These are phyloP conservation scores for Drosophila affinis DNA, from an alignment of 2,888 invertebrate genomes.

Conservation along the genomic window DNA sequence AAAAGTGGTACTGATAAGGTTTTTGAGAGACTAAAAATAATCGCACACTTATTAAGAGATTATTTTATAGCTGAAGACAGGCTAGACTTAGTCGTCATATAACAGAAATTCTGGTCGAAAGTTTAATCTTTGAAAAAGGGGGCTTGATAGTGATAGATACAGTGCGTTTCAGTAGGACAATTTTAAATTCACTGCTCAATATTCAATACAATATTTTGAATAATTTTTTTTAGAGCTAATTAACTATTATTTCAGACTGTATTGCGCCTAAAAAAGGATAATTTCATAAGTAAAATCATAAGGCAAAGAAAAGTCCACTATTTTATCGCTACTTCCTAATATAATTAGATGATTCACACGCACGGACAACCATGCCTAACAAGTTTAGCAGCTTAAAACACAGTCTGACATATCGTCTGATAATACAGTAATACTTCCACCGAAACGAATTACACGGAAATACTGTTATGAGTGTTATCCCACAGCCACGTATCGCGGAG, in stretches of 20 bases:
- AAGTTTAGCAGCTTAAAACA: background rate
- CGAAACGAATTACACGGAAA: background rate
- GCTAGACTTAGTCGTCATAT: background rate
- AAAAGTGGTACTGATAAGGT: background rate
- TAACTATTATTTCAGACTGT: too few species aligned
- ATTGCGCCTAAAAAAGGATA: background rate
- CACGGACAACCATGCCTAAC: background rate
- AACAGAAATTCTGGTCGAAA: background rate
- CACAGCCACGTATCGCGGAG: constrained; percentile 7
- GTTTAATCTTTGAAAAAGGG: background rate
- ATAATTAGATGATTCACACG: background rate
- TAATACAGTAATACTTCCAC: constrained; percentile 5
- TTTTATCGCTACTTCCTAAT: background rate
- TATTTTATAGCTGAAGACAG: background rate
- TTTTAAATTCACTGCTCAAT: too few species aligned
- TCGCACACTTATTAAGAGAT: background rate
- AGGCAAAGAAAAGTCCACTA: background rate
- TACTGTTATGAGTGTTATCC: constrained; percentile 7
- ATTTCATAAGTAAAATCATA: too few species aligned
- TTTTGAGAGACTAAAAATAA: background rate
- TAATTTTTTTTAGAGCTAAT: too few species aligned
- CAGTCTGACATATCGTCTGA: background rate
- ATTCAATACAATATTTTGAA: too few species aligned
- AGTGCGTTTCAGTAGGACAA: background rate
- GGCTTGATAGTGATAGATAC: background rate